Conservation (phyloP, 2,113 vertebrate species). For the Silurus glanis region DNA sequence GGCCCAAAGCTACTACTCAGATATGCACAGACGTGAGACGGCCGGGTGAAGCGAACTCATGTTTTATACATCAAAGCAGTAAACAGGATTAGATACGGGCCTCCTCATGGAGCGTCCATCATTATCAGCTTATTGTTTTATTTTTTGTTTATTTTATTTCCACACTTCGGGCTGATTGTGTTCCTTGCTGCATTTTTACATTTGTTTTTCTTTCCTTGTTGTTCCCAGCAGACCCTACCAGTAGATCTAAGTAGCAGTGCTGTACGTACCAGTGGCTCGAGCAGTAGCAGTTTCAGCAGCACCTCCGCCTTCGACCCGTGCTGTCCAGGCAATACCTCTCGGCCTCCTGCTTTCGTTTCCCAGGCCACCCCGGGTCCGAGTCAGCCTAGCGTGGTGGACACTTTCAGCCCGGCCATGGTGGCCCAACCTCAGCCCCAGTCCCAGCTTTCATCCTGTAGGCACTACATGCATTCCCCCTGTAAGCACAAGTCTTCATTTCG, state of each 20-base stretch:
- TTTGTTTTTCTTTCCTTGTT: slow-evolving; percentile 18
- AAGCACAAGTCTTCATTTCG: slow-evolving; percentile 64
- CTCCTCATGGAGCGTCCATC: neutral
- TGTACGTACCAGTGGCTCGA: slow-evolving; percentile 81
- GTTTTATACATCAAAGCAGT: slow-evolving; percentile 51
- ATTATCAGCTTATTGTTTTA: neutral
- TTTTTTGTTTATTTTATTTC: neutral
- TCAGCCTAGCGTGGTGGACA: slow-evolving; percentile 82
- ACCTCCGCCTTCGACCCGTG: slow-evolving; percentile 95
- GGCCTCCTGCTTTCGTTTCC: slow-evolving; percentile 83
- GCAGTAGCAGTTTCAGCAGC: slow-evolving; percentile 80
- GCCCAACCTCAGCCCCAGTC: slow-evolving; percentile 84
- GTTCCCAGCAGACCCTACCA: slow-evolving; percentile 86
- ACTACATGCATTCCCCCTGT: slow-evolving; percentile 94
- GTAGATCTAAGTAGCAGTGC: slow-evolving; percentile 93
- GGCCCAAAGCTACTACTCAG: slow-evolving; percentile 38
- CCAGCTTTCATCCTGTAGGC: slow-evolving; percentile 89
- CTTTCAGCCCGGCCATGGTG: slow-evolving; percentile 84
- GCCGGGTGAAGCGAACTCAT: slow-evolving; percentile 35
- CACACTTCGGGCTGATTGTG: neutral
- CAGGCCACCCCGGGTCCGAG: slow-evolving; percentile 84
- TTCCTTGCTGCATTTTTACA: neutral
- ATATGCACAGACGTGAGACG: slow-evolving; percentile 35
- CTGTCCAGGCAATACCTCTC: slow-evolving; percentile 90
- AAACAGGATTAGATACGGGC: slow-evolving; percentile 19